Conservation (phyloP, 2,888 invertebrate species). For the Drosophila leonis region DNA sequence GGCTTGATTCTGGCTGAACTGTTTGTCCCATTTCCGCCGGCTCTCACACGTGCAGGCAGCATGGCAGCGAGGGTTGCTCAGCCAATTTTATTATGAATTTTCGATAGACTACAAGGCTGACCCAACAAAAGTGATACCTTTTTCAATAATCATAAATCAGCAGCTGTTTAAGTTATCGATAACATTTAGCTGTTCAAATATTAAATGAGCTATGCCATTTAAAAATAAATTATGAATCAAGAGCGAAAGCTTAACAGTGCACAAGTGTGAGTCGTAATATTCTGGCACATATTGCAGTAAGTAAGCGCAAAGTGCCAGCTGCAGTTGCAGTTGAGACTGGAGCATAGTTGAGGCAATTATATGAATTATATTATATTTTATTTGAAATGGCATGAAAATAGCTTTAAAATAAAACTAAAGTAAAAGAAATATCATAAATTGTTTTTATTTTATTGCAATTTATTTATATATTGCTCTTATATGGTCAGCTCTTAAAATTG, state of each 20-base stretch:
- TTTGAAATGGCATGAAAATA: background rate
- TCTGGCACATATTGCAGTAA: background rate
- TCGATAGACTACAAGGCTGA: background rate
- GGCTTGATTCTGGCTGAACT: constrained; percentile 30
- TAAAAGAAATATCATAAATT: background rate
- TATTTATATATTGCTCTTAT: background rate
- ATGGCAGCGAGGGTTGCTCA: constrained; percentile 23
- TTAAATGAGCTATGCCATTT: background rate
- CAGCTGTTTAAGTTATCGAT: background rate
- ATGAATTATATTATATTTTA: background rate
- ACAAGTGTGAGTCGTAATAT: background rate
- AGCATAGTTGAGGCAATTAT: background rate
- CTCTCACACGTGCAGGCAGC: constrained; percentile 45
- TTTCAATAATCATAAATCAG: background rate
- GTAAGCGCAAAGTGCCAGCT: background rate
- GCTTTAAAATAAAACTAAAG: background rate
- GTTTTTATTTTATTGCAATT: background rate
- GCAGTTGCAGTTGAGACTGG: background rate
- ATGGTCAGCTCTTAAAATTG: background rate
- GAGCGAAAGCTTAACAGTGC: background rate
- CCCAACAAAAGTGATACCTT: background rate
- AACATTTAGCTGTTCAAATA: background rate
- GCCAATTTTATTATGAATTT: background rate
- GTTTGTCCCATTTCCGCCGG: constrained; percentile 61
- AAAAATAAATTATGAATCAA: background rate